Base-by-base conservation (phyloP, 2,888 invertebrate species). In the Colletes collaris region DNA sequence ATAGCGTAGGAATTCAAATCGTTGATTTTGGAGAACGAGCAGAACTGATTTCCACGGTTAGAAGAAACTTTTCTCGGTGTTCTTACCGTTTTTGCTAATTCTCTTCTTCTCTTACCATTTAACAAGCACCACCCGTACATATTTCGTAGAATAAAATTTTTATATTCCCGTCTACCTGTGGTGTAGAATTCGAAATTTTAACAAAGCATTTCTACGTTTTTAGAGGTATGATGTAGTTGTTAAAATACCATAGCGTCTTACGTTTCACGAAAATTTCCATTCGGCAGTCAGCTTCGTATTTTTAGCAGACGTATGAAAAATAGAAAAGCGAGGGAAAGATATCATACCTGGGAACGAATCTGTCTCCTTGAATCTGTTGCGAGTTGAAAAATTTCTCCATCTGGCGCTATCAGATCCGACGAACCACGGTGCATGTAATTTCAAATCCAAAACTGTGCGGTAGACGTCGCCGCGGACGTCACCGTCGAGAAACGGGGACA, bases 401-500 rank as follows among this genome's bases (percentile, higher is more conserved):
- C 16, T 8, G 62, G 5, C 56, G 49, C 49, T 27, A 69, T 69
- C 60, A 16, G 19, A 11, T 62, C 27, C 13, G 68, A 68, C 73
- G 37, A 64, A 52, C 55, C 19, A 19, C 37, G 50, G 13, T 27
- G 56, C 49, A 68, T 62, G 63, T 58, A 75, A 58, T 71, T 64
- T 71, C 59, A 27, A 46, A 71, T 65, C 60, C 53, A 64, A 65
- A 71, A 71, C 50, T 52, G 44, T 19, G 70, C 64, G 37, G 50
- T 19, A 50, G 49, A 62, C 16, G 68, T 56, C 69, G 74, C 63
- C 69, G 44, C 52, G 63, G 44, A 44, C 70, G 70, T 69, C 70
- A 58, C 19, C 44, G 69, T 27, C n/a, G 60, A 71, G 71, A 71
- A 65, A 71, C 71, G 71, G 44, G 76, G 71, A 70, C 68, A 75